A percentile compares a stretch with the other conserved stretches of the same genome.
Evolutionary conservation across 2,797 vertebrate species (phyloP).

Genomic region (Sebastes minor): DNA sequence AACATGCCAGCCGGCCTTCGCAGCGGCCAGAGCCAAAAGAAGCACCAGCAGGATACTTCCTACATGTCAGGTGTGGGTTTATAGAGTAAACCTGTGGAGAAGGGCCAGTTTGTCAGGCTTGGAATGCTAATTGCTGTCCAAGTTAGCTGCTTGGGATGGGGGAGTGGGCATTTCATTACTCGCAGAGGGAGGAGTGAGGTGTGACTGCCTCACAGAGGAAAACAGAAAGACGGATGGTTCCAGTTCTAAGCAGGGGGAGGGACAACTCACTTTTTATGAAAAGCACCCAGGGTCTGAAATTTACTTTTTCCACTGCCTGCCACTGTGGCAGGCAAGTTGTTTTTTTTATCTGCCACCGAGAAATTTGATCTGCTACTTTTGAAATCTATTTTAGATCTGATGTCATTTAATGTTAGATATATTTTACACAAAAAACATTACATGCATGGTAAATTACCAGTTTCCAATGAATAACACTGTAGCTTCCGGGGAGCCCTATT

Average conservation of each 20-base stretch:
- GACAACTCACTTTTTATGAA: not conserved
- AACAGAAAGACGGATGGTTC: slow-evolving; percentile 7
- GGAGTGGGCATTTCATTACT: slow-evolving; percentile 6
- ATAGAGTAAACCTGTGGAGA: slow-evolving; percentile 17
- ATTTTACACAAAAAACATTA: too few species aligned
- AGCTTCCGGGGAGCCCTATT: too few species aligned
- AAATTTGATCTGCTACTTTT: too few species aligned
- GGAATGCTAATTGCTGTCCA: slow-evolving; percentile 39
- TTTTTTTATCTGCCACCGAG: too few species aligned
- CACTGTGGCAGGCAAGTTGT: too few species aligned
- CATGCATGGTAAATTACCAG: too few species aligned
- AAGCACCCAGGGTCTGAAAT: not conserved
- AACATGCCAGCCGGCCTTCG: slow-evolving; percentile 72
- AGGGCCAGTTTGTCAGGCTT: slow-evolving; percentile 1
- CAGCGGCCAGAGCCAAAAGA: slow-evolving; percentile 67
- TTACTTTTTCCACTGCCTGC: fast-evolving
- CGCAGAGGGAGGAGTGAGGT: slow-evolving; percentile 23
- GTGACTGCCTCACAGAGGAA: slow-evolving; percentile 2
- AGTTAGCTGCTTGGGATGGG: not conserved
- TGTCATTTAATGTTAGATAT: too few species aligned
- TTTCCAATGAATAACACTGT: too few species aligned
- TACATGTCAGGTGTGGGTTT: slow-evolving; percentile 91
- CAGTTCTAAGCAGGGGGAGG: slow-evolving; percentile 1
- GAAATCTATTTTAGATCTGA: too few species aligned
- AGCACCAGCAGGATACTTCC: slow-evolving; percentile 81